Conservation (phyloP, 2,797 vertebrate genomes). For the Tadarida brasiliensis region DNA sequence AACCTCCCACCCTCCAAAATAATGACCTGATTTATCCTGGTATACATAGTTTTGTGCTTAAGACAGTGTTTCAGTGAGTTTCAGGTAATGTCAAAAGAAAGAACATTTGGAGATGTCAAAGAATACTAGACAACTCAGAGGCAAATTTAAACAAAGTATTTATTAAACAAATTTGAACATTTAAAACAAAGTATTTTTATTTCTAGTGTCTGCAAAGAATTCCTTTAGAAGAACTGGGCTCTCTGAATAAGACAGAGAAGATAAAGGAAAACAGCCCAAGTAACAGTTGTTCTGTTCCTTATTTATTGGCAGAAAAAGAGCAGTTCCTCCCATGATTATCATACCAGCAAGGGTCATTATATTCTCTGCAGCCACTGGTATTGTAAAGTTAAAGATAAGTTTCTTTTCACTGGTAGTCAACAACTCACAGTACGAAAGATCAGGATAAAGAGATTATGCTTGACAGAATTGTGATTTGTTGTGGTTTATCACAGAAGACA, state of each 20-base stretch:
- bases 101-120: background rate
- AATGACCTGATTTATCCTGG: conserved; percentile 32
- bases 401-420: background rate
- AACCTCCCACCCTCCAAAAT: background rate
- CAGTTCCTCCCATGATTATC: background rate
- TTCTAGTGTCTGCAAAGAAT: background rate
- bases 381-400: background rate
- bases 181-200: background rate
- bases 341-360: background rate
- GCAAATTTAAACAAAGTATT: background rate
- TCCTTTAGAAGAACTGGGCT: background rate
- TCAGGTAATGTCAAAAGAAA: background rate
- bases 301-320: background rate
- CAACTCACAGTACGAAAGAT: background rate
- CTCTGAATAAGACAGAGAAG: background rate
- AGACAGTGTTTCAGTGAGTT: background rate
- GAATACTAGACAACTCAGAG: background rate
- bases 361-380: background rate
- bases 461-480: background rate
- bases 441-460: background rate
- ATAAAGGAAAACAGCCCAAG: background rate
- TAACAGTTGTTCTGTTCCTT: background rate
- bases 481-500: background rate
- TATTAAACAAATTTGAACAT: background rate
- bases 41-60: background rate